Conservation (phyloP, 2,888 invertebrate species). For the Dynastes tityus region DNA sequence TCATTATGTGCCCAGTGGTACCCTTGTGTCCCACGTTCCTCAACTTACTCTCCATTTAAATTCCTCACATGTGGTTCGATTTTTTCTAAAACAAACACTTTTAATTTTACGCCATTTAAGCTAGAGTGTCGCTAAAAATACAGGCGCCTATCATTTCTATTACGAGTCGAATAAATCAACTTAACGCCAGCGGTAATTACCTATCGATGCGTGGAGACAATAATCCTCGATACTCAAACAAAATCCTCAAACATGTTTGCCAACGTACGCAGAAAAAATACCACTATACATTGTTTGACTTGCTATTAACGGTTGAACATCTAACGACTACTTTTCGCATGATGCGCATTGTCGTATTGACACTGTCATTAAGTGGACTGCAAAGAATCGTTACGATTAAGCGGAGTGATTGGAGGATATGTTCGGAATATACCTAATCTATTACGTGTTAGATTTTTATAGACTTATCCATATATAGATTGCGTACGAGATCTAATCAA, state of each 20-base stretch:
- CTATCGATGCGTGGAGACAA: not conserved
- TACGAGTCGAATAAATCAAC: constrained; percentile 12
- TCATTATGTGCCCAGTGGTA: too few species aligned
- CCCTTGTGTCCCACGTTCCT: too few species aligned
- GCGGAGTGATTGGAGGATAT: not conserved
- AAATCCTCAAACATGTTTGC: constrained; percentile 14
- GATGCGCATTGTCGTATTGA: not conserved
- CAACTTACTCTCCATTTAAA: too few species aligned
- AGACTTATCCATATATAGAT: too few species aligned
- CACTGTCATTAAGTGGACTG: constrained; percentile 6
- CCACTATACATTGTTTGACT: not conserved
- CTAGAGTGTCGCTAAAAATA: constrained; percentile 21
- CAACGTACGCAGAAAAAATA: constrained; percentile 9
- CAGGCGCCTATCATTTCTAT: not conserved
- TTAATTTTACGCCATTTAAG: not conserved
- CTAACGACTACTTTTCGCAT: not conserved
- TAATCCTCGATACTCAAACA: constrained; percentile 2
- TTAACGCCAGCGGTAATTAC: constrained; percentile 5
- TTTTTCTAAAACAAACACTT: too few species aligned
- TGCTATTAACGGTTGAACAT: constrained; percentile 27
- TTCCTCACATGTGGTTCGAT: too few species aligned
- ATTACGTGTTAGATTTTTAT: too few species aligned
- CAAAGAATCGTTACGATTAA: not conserved
- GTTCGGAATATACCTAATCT: not conserved
- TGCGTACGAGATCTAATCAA: too few species aligned